phyloP scores from a whole-genome alignment of 1,140 invertebrate genomes.

The Gryllus bimaculatus region DNA sequence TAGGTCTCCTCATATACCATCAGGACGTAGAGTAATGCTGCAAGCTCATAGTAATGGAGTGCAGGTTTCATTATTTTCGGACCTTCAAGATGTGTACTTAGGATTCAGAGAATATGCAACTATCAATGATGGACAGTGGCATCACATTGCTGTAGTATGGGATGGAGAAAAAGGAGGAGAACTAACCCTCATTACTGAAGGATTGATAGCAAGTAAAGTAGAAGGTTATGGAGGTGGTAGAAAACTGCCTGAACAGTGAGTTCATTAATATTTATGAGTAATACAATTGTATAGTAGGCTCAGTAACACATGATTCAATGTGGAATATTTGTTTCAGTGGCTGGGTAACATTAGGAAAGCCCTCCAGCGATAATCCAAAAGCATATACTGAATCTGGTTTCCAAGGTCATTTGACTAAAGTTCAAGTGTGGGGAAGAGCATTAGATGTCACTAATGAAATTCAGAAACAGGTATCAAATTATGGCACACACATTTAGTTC shows the following conservation, averaged over 20 bases:
- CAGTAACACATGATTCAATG: background rate
- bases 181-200: conserved; percentile 82
- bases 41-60: conserved; percentile 86
- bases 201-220: conserved; percentile 80
- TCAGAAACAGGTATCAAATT: conserved; percentile 65
- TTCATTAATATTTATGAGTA: conserved; percentile 20
- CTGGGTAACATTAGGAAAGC: conserved; percentile 85
- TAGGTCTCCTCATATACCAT: conserved; percentile 52
- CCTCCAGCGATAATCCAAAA: conserved; percentile 55
- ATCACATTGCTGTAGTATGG: conserved; percentile 91
- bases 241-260: conserved; percentile 69
- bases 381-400: conserved; percentile 79
- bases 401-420: conserved; percentile 88
- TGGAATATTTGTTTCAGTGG: conserved; percentile 44
- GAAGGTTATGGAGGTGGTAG: conserved; percentile 74
- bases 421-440: conserved; percentile 87
- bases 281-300: background rate
- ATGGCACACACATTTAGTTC: background rate
- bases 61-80: conserved; percentile 77
- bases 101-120: conserved; percentile 85
- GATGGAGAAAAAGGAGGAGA: conserved; percentile 74
- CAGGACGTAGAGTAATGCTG: conserved; percentile 65
- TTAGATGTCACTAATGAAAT: conserved; percentile 87
- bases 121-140: conserved; percentile 93
- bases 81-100: conserved; percentile 80